Evolutionary conservation across 2,113 vertebrate genomes (phyloP).

Genomic region (Isichthys henryi): DNA sequence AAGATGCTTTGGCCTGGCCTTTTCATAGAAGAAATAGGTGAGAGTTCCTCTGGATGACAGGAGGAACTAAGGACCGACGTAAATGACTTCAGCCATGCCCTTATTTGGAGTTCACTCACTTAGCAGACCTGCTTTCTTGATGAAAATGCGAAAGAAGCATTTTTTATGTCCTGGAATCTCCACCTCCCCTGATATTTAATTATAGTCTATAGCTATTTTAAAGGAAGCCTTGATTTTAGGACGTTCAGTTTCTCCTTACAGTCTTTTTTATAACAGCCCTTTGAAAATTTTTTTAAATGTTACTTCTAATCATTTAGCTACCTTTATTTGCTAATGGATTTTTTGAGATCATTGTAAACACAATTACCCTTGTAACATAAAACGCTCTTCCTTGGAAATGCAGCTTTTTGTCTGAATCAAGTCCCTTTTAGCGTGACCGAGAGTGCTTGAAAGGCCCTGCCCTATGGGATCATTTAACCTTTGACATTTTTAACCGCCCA

Average conservation of each 20-base stretch:
- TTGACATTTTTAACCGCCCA: neutral
- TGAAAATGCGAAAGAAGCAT: slow-evolving; percentile 3
- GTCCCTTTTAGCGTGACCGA: slow-evolving; percentile 2
- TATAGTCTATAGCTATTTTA: neutral
- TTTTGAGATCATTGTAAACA: neutral
- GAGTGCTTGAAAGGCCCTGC: neutral
- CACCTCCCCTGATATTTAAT: neutral
- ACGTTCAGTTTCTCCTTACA: neutral
- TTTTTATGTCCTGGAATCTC: neutral
- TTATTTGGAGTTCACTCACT: neutral
- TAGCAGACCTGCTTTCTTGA: neutral
- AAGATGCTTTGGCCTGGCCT: neutral
- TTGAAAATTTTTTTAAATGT: neutral
- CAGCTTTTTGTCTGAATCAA: neutral
- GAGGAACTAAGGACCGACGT: neutral
- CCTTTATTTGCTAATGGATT: neutral
- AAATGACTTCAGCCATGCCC: neutral
- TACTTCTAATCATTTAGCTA: neutral
- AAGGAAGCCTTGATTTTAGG: neutral
- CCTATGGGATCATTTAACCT: neutral
- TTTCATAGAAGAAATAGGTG: neutral
- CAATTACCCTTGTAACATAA: neutral
- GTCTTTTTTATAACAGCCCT: neutral
- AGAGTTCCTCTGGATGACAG: neutral
- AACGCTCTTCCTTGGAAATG: slow-evolving; percentile 4